These are phyloP conservation scores for Rotaria sp. DNA, from an alignment of 2,888 invertebrate species.

Conservation along the genomic window DNA sequence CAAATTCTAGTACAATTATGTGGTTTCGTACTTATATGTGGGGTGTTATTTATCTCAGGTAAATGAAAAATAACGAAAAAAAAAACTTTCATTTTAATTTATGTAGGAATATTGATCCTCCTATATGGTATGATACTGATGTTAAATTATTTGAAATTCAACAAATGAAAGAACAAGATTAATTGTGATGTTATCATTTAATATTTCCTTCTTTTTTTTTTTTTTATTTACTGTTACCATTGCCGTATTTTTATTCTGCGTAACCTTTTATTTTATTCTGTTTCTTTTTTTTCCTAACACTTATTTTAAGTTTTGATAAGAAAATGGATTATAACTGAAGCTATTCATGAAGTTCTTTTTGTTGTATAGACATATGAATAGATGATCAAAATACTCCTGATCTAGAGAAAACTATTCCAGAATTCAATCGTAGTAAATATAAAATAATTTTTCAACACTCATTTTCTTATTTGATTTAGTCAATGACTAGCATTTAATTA, in stretches of 20 bases:
- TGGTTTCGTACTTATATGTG: slow-evolving; percentile 99
- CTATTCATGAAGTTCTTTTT: neutral
- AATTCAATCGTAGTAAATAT: no score
- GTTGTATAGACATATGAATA: neutral
- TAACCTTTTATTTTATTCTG: neutral
- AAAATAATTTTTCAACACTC: no score
- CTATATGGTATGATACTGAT: slow-evolving; percentile 98
- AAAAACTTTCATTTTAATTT: neutral
- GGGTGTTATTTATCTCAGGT: slow-evolving; percentile 92
- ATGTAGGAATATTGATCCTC: slow-evolving; percentile 86
- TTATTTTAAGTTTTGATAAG: neutral
- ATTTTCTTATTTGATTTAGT: no score
- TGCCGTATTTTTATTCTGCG: neutral
- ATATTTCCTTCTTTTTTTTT: neutral
- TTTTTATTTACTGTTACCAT: neutral
- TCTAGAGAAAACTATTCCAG: neutral
- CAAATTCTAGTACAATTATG: slow-evolving; percentile 92
- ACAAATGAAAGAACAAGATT: slow-evolving; percentile 14
- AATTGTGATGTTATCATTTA: neutral
- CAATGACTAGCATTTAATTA: no score
- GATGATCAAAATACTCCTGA: neutral
- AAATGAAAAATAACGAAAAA: neutral
- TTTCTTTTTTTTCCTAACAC: neutral
- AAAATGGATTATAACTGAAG: neutral
- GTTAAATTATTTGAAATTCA: slow-evolving; percentile 81